Evolutionary conservation across 2,113 vertebrate genomes (phyloP), one percentile per base, ranked within the genome.

Genomic region (Epinephelus lanceolatus): DNA sequence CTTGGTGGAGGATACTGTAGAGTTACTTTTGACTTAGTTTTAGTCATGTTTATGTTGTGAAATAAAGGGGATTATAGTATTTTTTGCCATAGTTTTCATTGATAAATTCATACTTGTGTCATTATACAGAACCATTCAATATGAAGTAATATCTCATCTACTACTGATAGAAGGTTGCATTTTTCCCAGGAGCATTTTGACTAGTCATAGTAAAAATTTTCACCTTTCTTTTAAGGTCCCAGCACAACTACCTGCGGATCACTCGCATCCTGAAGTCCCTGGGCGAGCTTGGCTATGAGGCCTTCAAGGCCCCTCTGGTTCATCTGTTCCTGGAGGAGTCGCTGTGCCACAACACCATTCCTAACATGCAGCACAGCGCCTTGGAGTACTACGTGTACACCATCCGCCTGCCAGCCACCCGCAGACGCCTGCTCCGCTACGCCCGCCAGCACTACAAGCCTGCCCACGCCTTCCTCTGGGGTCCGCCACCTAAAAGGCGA

Each of bases 341-440:
- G 21, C 95, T 99, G 68, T 96, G 96, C 81, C 95, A 95, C 88
- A 95, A 95, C 60, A 98, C 97, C 8, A 94, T 99, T 77, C 96
- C 97, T 81, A 98, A 98, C 90, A 98, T 99, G 94, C 97, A 96
- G 71, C 98, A 99, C 94, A 99, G 98, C 27, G 95, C 96, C 59
- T 94, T 99, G 83, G 98, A 99, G 88, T 99, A 99, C 93, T 99
- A 96, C 80, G 97, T 99, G 33, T 99, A 98, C 92, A 99, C 98
- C 71, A 95, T 99, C 72, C 97, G 97, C 84, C 96, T 96, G 78
- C 94, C 97, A 19, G 94, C 96, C 91, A 96, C 98, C 79, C 96
- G 98, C 79, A 96, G 98, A 1, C 96, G 95, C 67, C 96, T 99
- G 76, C 95, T 99, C 14, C 96, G 97, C 8, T 99, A 96, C 74